These are phyloP conservation scores for Carlito syrichta DNA, from an alignment of 2,113 vertebrate genomes.

Conservation along the genomic window DNA sequence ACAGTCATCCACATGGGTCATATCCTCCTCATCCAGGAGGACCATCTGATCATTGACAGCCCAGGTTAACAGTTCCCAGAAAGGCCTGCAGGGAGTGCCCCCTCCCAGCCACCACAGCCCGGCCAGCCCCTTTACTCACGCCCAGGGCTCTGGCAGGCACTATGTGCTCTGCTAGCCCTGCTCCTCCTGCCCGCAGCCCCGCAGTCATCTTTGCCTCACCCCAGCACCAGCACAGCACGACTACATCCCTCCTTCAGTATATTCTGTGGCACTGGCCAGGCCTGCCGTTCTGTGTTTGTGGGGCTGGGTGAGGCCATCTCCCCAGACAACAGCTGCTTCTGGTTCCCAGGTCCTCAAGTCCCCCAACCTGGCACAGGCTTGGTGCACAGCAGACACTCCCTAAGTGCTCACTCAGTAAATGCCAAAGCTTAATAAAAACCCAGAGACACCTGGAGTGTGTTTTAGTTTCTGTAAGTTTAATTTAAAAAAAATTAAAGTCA, in stretches of 20 bases:
- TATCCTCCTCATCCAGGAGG: neutral
- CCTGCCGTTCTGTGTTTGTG: neutral
- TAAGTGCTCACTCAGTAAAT: neutral
- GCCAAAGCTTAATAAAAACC: neutral
- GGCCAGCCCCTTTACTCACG: accelerated
- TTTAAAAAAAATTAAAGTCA: neutral
- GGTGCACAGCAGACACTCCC: too few relatives aligned
- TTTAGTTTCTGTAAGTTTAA: neutral
- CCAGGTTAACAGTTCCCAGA: neutral
- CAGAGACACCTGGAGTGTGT: too few relatives aligned
- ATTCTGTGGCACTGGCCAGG: neutral
- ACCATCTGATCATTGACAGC: neutral
- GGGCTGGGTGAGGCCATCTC: neutral
- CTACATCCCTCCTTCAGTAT: neutral
- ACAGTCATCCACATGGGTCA: neutral
- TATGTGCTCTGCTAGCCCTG: neutral
- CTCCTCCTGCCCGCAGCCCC: neutral
- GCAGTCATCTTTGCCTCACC: accelerated
- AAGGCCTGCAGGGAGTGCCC: neutral
- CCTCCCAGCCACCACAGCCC: neutral
- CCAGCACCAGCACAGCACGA: neutral
- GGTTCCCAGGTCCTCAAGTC: neutral
- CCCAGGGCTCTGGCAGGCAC: accelerated
- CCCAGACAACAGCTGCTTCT: neutral
- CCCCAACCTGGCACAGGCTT: neutral